Evolutionary conservation across 2,113 vertebrate genomes (phyloP), one percentile per base, ranked within the genome.

Genomic region (Protobothrops mucrosquamatus): DNA sequence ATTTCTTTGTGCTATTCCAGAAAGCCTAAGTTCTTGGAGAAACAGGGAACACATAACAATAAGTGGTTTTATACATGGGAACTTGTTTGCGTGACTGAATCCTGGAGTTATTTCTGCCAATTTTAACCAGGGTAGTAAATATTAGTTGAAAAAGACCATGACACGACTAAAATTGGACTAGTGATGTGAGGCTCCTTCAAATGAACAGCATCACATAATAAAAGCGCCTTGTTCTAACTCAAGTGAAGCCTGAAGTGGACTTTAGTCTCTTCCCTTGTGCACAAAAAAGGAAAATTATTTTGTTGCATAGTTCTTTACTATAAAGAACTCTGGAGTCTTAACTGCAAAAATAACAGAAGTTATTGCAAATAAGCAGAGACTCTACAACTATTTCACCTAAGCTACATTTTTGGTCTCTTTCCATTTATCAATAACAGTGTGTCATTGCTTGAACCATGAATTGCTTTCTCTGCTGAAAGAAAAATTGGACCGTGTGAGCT

Each of bases 401-500:
- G 7, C 51, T 74, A 18, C n/a, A 54, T 69, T 55, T 54, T 88
- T 29, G 4, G 6, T 55, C 46, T 69, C 29, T 88, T 74, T 34
- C n/a, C 43, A n/a, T 89, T 88, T 39, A 43, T 57, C 39, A 43
- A 34, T 23, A 34, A 89, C 20, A 34, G 23, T 9, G 74, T 15
- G 10, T 29, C 39, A 85, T 5, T 34, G 39, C 54, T 54, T 10
- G 22, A 59, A 86, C n/a, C 46, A 39, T 48, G 51, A 29, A 43
- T 15, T 8, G 59, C 18, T 61, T 87, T 34, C 61, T 15, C 5
- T 12, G n/a, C 23, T 57, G 93, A 89, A 93, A 92, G 94, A 94
- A 81, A n/a, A 89, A 91, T 92, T 0, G 1, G 94, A 56, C 93
- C 0, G 0, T 43, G 92, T 95, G 95, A 95, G 61, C 89, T 85